Evolutionary conservation across 1,140 invertebrate genomes (phyloP).

Genomic region (Conus ventricosus): DNA sequence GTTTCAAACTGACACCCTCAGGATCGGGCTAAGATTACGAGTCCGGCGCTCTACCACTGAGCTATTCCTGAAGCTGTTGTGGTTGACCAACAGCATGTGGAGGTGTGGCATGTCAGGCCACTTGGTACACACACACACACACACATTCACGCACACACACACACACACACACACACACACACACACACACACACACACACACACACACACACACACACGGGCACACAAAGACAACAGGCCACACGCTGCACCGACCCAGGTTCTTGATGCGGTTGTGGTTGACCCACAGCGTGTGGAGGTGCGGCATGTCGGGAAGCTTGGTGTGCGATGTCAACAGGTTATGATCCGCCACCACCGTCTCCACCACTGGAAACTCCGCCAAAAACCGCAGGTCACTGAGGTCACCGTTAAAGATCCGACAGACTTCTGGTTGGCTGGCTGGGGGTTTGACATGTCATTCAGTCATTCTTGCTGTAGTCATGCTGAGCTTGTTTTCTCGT

Average conservation of each 20-base stretch:
- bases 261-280: slow-evolving; percentile 85
- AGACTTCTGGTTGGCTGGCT: no score
- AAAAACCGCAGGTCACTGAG: slow-evolving; percentile 81
- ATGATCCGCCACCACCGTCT: slow-evolving; percentile 84
- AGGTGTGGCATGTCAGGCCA: slow-evolving; percentile 82
- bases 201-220: no score
- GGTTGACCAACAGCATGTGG: slow-evolving; percentile 86
- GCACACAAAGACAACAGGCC: no score
- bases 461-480: no score
- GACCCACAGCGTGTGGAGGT: slow-evolving; percentile 84
- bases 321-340: slow-evolving; percentile 82
- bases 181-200: no score
- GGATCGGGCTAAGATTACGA: no score
- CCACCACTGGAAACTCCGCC: slow-evolving; percentile 81
- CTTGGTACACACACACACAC: slow-evolving; percentile 66
- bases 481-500: no score
- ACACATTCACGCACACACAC: no score
- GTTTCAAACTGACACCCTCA: no score
- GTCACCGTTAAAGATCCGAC: slow-evolving; percentile 14
- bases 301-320: slow-evolving; percentile 80
- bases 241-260: slow-evolving; percentile 69
- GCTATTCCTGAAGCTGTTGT: slow-evolving; percentile 79
- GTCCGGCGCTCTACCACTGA: no score
- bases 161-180: no score
- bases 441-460: no score